A percentile compares a stretch with the other conserved stretches of the same genome.
phyloP scores from a whole-genome alignment of 1,140 invertebrate genomes.

The Venustaconcha ellipsiformis region DNA sequence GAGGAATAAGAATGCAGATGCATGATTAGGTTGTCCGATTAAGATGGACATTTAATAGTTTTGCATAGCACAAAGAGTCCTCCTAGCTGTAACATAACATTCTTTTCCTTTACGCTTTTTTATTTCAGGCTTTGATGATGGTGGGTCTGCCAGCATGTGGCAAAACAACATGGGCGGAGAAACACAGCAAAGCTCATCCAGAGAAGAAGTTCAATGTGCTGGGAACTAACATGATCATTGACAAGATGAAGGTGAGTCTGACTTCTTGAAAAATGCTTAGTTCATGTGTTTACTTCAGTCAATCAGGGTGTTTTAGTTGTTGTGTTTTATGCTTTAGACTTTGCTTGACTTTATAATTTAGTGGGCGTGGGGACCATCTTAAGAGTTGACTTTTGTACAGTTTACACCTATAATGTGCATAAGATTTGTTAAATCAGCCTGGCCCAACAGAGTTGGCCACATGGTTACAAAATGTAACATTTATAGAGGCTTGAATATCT shows the following conservation, averaged over 20 bases:
- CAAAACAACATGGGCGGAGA: conserved; percentile 88
- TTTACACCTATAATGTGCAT: background rate
- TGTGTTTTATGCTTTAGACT: background rate
- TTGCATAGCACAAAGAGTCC: no score
- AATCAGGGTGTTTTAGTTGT: no score
- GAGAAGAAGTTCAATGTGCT: conserved; percentile 88
- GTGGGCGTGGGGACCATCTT: background rate
- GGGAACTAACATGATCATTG: conserved; percentile 85
- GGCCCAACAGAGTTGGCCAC: no score
- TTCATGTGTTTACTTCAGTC: background rate
- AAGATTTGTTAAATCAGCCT: background rate
- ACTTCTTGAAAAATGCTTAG: background rate
- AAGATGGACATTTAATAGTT: no score
- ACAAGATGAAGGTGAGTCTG: conserved; percentile 88
- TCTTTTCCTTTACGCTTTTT: background rate
- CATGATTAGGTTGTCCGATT: no score
- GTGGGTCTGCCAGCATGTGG: conserved; percentile 90
- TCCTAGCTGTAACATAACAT: no score
- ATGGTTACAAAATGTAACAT: no score
- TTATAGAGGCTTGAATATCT: no score
- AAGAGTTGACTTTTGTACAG: background rate
- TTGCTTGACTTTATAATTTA: background rate
- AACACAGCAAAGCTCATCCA: conserved; percentile 77
- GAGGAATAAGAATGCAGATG: no score
- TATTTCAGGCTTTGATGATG: conserved; percentile 84